Base-by-base conservation (phyloP, 2,888 invertebrate genomes). In the Callinectes sapidus region DNA sequence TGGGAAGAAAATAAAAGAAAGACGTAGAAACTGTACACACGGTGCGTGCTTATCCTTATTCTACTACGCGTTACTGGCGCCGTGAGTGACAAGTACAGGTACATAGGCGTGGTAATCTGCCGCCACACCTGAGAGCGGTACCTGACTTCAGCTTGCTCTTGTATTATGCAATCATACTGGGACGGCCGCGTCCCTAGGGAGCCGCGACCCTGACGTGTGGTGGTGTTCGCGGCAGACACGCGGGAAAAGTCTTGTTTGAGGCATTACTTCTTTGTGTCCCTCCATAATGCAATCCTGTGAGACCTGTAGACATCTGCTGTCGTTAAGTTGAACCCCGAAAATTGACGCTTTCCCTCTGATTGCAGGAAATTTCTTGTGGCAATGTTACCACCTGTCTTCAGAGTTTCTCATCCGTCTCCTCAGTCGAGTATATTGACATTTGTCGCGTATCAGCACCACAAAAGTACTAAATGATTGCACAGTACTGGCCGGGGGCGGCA, bases 181-280 rank as follows among this genome's bases (percentile, higher is more conserved):
- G 81, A 81, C 32, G 14, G 35, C 81, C 10, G 32, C 35, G 32
- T 32, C 32, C 35, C 81, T 35, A 3, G 81, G 35, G 81, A 81
- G 32, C 35, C 81, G 81, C 81, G 81, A 32, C 81, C 81, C 81
- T 81, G 81, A 81, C 81, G 32, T 81, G 32, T 81, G 81, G 81
- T 81, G 81, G 81, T 35, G 81, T 81, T 71, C 81, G 35, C 81
- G 35, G 81, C 35, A 35, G 81, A 81, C 81, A 35, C 81, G 32
- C 10, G 81, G 81, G 81, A 81, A 81, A 81, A 81, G 14, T 10
- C 81, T 32, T 81, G 81, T 81, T 81, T 81, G 32, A 81, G 35
- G 81, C 81, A 81, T 81, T 81, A 81, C 81, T 10, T 81, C 81
- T 14, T 35, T 81, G 81, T 81, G 81, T 81, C 81, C 81, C 14